Evolutionary conservation across 2,888 invertebrate species (phyloP), one percentile per base, ranked within the genome.

Genomic region (Hirtodrosophila duncani): DNA sequence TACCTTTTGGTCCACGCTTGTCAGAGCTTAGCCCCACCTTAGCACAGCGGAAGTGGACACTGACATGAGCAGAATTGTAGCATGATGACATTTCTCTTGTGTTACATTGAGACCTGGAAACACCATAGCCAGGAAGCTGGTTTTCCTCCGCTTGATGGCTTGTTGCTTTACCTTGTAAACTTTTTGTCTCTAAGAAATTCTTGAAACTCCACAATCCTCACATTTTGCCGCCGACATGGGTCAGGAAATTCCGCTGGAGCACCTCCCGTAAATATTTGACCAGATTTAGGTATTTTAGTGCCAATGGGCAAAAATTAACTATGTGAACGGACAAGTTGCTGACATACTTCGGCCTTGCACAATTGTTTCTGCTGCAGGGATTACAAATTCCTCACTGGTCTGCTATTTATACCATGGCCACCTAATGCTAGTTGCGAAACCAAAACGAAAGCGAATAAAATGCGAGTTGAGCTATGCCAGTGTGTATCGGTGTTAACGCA

Each of bases 141-240:
- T 29, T 18, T 13, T 41, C 17, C 33, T 20, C 13, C 29, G 4
- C 26, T 1, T 7, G 9, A 14, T 14, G 44, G 18, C 17, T 52
- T 45, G 56, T 72, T 72, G 69, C 42, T 38, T 53, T 38, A 46
- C 44, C 50, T 21, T 42, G 42, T 44, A 48, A 56, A 61, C 36
- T 51, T 31, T 62, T 66, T 56, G 67, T 74, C 66, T 57, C 24
- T 9, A 4, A 23, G 4, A 51, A 51, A 67, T 69, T 65, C 70
- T 36, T 52, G 27, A 27, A 27, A 9, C 21, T 31, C 37, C 34
- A 23, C 45, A 46, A 39, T 52, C 42, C 13, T 27, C 29, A 3
- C 27, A 17, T 51, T 11, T 48, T 29, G 30, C 48, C 30, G 48
- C 66, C 65, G 50, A 44, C 65, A 48, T 34, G 37, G 33, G 24